A percentile compares a stretch with the other conserved stretches of the same genome.
Evolutionary conservation across 2,113 vertebrate species (phyloP).

Genomic region (Tinamus guttatus): DNA sequence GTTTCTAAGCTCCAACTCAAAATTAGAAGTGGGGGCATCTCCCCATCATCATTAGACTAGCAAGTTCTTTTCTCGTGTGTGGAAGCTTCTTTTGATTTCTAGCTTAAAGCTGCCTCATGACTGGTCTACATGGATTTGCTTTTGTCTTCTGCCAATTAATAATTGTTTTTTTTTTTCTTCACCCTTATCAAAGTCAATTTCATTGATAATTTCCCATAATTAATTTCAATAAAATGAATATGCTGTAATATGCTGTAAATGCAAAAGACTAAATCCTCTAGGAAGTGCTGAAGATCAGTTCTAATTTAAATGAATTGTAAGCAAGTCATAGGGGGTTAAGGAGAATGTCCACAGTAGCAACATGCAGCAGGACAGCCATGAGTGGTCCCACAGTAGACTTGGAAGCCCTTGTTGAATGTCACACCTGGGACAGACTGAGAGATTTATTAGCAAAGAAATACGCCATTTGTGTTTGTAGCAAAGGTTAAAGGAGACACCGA

Average conservation of each 20-base stretch:
- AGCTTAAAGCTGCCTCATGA: background rate
- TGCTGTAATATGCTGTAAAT: background rate
- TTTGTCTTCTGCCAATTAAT: background rate
- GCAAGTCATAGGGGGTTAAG: accelerated
- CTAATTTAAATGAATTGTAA: background rate
- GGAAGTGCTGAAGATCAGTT: background rate
- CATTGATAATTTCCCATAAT: background rate
- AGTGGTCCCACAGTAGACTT: background rate
- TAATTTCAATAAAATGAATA: background rate
- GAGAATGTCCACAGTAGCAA: background rate
- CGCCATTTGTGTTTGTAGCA: background rate
- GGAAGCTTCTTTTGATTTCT: background rate
- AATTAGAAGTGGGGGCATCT: accelerated
- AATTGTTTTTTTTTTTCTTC: background rate
- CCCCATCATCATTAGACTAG: background rate
- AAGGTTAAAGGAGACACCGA: background rate
- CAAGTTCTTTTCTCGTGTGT: background rate
- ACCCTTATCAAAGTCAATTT: background rate
- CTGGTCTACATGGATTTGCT: background rate
- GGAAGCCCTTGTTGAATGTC: background rate
- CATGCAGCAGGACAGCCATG: background rate
- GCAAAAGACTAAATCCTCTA: background rate
- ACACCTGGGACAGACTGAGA: background rate
- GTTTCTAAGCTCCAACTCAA: background rate
- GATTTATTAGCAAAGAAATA: background rate